Percentiles rank a stretch among this genome's conserved stretches.
Conservation (phyloP, 1,140 invertebrate genomes). For the Rhagoletis pomonella region DNA sequence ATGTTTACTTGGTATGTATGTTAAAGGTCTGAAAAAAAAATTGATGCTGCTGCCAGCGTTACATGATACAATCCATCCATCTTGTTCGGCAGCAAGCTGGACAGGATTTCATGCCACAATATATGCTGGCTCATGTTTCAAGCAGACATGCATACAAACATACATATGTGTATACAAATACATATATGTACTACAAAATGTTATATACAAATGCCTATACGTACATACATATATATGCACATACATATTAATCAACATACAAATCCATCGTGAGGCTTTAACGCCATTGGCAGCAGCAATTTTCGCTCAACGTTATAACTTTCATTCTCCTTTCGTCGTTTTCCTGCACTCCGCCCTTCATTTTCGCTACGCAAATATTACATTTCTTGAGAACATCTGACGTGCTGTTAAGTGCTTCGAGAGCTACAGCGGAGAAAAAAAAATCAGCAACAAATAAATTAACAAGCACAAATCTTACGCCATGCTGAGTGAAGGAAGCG, state of each 20-base stretch:
- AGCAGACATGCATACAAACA: not conserved
- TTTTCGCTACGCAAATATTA: not conserved
- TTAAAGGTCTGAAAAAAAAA: not conserved
- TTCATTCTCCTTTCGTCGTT: not conserved
- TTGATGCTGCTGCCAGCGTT: not conserved
- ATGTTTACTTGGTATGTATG: not conserved
- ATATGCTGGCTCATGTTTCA: slow-evolving; percentile 3
- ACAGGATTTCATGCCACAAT: not conserved
- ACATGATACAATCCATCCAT: slow-evolving; percentile 9
- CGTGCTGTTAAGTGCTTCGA: not conserved
- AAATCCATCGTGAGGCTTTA: not conserved
- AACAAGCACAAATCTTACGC: not conserved
- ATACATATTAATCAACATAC: too few relatives aligned
- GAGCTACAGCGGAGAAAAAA: not conserved
- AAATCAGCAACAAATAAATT: not conserved
- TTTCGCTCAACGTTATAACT: not conserved
- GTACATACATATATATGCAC: not conserved
- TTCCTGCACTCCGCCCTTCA: not conserved
- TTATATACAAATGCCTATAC: not conserved
- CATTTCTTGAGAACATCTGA: not conserved
- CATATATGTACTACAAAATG: not conserved
- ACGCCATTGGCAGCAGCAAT: not conserved
- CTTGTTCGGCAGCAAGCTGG: not conserved
- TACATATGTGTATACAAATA: not conserved
- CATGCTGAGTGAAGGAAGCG: not conserved